A percentile compares a stretch with the other conserved stretches of the same genome.
Evolutionary conservation across 2,797 vertebrate species (phyloP).

Genomic region (Mionectes olivaceus): DNA sequence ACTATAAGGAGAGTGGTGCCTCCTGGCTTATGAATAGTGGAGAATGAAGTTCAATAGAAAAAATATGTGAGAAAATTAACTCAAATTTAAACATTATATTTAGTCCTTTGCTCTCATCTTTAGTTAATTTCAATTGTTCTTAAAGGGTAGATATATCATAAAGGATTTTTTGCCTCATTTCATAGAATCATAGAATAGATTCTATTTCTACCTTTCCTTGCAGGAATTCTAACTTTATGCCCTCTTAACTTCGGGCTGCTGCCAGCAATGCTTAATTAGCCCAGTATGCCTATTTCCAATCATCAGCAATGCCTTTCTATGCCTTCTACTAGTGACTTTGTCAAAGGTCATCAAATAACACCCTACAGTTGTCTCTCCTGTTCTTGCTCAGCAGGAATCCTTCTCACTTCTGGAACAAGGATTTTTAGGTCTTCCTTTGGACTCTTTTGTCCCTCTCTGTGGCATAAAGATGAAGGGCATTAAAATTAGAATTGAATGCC

Average conservation of each 20-base stretch:
- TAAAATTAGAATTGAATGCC: neutral
- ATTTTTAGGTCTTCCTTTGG: neutral
- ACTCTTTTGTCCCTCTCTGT: neutral
- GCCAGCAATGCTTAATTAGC: neutral
- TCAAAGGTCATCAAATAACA: neutral
- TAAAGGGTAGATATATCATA: neutral
- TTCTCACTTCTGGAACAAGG: neutral
- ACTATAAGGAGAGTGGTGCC: fast-evolving
- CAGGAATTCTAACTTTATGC: neutral
- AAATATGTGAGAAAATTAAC: neutral
- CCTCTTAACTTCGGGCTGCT: neutral
- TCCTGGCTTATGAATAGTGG: neutral
- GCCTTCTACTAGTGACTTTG: neutral
- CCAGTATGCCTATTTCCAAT: neutral
- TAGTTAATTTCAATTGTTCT: neutral
- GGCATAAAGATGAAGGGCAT: neutral
- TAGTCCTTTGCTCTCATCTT: neutral
- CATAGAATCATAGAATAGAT: too few species aligned
- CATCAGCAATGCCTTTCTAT: neutral
- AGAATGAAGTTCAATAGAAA: neutral
- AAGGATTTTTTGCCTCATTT: neutral
- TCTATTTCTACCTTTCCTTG: neutral
- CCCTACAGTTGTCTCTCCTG: neutral
- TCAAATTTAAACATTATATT: neutral
- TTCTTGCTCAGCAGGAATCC: neutral